phyloP scores from a whole-genome alignment of 1,140 invertebrate species.

The Cydia amplana region DNA sequence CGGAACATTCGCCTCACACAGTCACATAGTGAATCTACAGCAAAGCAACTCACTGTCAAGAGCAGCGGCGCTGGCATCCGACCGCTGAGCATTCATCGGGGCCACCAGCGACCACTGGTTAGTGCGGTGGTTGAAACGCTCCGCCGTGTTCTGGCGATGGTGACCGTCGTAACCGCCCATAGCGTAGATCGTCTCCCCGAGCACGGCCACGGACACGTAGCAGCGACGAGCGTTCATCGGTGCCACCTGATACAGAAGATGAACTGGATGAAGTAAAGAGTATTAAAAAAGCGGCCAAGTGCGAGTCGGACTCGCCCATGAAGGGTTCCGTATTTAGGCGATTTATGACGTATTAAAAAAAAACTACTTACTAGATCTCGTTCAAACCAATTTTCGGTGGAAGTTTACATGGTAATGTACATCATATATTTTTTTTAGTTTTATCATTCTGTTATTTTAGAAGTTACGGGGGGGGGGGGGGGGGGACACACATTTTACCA shows the following conservation, averaged over 20 bases:
- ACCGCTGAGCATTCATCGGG: conserved; percentile 89
- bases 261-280: too few species aligned
- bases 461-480: too few species aligned
- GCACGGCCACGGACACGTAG: conserved; percentile 83
- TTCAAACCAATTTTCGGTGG: too few species aligned
- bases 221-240: conserved; percentile 82
- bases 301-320: too few species aligned
- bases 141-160: conserved; percentile 86
- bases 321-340: too few species aligned
- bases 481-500: too few species aligned
- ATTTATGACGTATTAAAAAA: too few species aligned
- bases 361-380: too few species aligned
- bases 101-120: conserved; percentile 92
- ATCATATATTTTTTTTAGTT: too few species aligned
- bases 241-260: conserved; percentile 73
- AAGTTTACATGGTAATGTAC: too few species aligned
- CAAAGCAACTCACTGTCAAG: conserved; percentile 78
- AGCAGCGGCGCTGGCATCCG: conserved; percentile 87
- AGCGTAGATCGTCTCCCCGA: conserved; percentile 88
- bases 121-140: conserved; percentile 84
- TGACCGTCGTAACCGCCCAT: conserved; percentile 94
- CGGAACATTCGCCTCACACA: not conserved
- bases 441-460: too few species aligned
- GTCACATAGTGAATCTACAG: conserved; percentile 36
- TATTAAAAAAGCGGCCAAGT: too few species aligned